Percentiles rank a stretch among this genome's conserved stretches.
phyloP scores from a whole-genome alignment of 2,113 vertebrate species.

The Pterophyllum scalare region DNA sequence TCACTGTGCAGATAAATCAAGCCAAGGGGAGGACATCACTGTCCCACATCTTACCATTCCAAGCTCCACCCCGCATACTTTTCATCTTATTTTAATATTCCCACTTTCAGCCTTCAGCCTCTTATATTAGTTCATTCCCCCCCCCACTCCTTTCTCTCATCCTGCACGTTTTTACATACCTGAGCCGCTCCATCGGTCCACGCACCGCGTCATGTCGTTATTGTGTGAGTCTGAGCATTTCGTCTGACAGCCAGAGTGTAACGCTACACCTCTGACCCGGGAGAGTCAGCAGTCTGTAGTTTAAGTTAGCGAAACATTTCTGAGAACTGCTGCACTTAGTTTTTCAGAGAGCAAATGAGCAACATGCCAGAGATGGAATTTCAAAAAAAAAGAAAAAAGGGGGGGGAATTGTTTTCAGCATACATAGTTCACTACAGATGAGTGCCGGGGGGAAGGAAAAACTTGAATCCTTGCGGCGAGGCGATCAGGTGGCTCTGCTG shows the following conservation, averaged over 20 bases:
- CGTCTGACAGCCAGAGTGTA: conserved; percentile 67
- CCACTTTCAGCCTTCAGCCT: background rate
- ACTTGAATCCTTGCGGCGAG: background rate
- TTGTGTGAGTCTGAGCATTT: conserved; percentile 55
- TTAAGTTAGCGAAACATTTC: conserved; percentile 61
- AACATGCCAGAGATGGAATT: conserved; percentile 22
- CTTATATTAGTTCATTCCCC: background rate
- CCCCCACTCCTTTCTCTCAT: background rate
- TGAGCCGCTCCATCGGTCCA: conserved; percentile 7
- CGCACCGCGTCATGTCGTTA: conserved; percentile 47
- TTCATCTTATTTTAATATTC: conserved; percentile 14
- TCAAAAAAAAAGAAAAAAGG: background rate
- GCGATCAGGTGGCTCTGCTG: background rate
- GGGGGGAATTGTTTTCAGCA: background rate
- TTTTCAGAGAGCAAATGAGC: conserved; percentile 33
- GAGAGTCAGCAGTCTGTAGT: conserved; percentile 67
- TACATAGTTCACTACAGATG: background rate
- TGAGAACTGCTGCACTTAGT: conserved; percentile 46
- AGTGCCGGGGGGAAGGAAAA: background rate
- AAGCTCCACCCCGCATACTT: conserved; percentile 3
- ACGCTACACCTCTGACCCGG: conserved; percentile 67
- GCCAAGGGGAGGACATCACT: background rate
- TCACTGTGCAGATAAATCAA: conserved; percentile 35
- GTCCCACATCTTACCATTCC: conserved; percentile 25
- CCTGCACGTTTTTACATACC: conserved; percentile 29